phyloP scores from a whole-genome alignment of 2,113 vertebrate genomes.

The Brachypodius melanocephalos region DNA sequence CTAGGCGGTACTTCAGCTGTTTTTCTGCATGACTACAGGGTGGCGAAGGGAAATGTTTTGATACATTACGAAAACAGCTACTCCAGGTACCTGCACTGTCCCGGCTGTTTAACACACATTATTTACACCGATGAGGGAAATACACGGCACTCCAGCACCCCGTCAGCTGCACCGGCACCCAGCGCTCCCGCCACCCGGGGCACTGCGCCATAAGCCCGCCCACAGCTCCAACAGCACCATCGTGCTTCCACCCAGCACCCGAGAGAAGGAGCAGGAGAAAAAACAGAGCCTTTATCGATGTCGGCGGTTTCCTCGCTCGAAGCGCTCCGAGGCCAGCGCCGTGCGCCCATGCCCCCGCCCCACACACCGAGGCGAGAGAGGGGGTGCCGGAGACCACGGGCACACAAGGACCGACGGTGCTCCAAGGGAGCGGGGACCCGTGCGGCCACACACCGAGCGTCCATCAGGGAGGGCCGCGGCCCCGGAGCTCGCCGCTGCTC shows the following conservation, averaged over 20 bases:
- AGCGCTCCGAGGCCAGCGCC: neutral
- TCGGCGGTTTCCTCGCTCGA: no score
- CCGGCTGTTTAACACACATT: accelerated
- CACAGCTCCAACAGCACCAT: neutral
- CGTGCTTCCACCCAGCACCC: neutral
- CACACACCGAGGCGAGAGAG: neutral
- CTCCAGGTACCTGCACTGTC: accelerated
- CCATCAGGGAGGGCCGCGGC: neutral
- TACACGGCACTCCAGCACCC: neutral
- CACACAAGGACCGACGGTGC: neutral
- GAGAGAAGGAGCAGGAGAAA: accelerated
- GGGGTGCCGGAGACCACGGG: neutral
- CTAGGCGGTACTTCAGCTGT: accelerated
- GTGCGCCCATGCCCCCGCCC: neutral
- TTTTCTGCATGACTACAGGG: neutral
- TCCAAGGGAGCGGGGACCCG: accelerated
- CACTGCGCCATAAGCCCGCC: neutral
- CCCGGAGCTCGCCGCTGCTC: neutral
- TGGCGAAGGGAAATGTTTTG: neutral
- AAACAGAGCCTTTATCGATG: accelerated
- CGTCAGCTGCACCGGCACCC: neutral
- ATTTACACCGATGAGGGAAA: neutral
- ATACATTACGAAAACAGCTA: neutral
- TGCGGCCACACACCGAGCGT: neutral
- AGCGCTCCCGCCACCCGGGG: neutral